phyloP scores from a whole-genome alignment of 2,888 invertebrate species.

The Nemapogon koenigi region DNA sequence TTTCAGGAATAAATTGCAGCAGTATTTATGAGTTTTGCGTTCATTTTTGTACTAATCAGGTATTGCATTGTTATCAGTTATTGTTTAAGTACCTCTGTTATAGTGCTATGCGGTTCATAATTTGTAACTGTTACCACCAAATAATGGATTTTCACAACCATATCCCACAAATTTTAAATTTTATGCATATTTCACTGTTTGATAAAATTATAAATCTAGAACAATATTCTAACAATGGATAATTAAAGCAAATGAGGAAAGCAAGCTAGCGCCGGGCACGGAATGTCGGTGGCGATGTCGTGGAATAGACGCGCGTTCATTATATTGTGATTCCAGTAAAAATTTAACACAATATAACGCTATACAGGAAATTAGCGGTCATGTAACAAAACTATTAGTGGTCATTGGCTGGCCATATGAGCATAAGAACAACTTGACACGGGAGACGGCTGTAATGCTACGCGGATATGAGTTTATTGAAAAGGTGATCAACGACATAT shows the following conservation, averaged over 20 bases:
- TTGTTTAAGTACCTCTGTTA: no score
- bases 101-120: no score
- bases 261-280: slow-evolving; percentile 11
- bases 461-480: slow-evolving; percentile 3
- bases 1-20: no score
- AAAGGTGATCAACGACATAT: slow-evolving; percentile 4
- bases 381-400: slow-evolving; percentile 49
- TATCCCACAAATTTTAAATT: no score
- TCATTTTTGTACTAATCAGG: no score
- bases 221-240: slow-evolving; percentile 1
- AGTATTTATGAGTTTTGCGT: no score
- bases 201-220: no score
- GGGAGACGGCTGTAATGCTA: slow-evolving; percentile 2
- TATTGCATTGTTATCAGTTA: no score
- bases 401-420: slow-evolving; percentile 29
- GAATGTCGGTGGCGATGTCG: slow-evolving; percentile 22
- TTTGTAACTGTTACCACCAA: no score
- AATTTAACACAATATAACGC: slow-evolving; percentile 50
- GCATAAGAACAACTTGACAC: slow-evolving; percentile 7
- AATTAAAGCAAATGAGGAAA: slow-evolving; percentile 3
- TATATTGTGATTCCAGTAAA: slow-evolving; percentile 43
- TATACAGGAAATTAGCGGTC: slow-evolving; percentile 51
- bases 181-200: no score
- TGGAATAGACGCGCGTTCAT: slow-evolving; percentile 21
- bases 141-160: no score